Conservation (phyloP, 2,113 vertebrate species). For the Lota lota region DNA sequence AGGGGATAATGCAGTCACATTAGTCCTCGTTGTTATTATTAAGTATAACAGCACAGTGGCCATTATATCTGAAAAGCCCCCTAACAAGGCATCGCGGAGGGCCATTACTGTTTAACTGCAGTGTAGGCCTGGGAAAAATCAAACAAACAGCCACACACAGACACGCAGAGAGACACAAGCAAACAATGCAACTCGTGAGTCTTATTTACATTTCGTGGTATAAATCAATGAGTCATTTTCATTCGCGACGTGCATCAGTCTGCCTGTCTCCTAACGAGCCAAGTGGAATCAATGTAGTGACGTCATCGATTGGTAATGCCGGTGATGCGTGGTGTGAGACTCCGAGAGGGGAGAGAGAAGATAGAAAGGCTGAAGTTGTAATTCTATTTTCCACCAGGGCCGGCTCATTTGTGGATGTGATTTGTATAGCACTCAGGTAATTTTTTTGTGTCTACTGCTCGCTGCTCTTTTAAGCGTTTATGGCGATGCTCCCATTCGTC, state of each 20-base stretch:
- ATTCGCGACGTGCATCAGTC: conserved; percentile 34
- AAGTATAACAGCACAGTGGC: background rate
- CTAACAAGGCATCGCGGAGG: background rate
- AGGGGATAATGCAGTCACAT: no score
- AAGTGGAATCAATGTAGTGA: conserved; percentile 54
- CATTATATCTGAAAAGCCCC: conserved; percentile 1
- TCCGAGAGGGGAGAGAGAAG: conserved; percentile 32
- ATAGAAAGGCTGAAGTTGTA: conserved; percentile 25
- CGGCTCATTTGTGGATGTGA: conserved; percentile 11
- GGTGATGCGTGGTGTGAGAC: conserved; percentile 38
- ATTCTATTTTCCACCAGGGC: conserved; percentile 38
- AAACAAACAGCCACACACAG: no score
- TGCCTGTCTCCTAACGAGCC: conserved; percentile 41
- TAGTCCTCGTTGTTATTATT: no score
- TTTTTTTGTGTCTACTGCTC: conserved; percentile 6
- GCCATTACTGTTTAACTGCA: conserved; percentile 12
- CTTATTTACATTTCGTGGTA: conserved; percentile 37
- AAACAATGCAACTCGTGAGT: conserved; percentile 6
- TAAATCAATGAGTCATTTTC: conserved; percentile 38
- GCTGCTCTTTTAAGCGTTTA: conserved; percentile 5
- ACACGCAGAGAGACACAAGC: background rate
- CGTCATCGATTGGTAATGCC: conserved; percentile 44
- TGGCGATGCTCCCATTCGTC: conserved; percentile 18
- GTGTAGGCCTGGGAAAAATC: background rate
- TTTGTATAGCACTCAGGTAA: conserved; percentile 1